These are phyloP conservation scores for Vidua chalybeata DNA, from an alignment of 2,113 vertebrate species.

Conservation along the genomic window DNA sequence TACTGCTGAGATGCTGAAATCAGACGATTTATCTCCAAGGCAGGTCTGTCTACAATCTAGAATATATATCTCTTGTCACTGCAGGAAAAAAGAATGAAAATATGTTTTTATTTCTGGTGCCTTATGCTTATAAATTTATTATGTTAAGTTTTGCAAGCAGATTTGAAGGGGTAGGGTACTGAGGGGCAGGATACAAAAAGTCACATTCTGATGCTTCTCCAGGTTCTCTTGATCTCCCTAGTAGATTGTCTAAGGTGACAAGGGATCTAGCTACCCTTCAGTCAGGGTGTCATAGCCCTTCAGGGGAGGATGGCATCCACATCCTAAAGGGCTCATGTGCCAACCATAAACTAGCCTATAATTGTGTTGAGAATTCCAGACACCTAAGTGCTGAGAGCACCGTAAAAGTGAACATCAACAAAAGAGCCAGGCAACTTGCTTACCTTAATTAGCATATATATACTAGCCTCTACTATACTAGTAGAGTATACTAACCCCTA, in stretches of 20 bases:
- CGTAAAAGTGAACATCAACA: background rate
- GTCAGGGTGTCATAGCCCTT: background rate
- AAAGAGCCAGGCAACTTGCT: background rate
- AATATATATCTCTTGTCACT: slow-evolving; percentile 72
- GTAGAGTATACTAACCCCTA: background rate
- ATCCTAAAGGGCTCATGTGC: background rate
- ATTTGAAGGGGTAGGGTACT: background rate
- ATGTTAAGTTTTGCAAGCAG: slow-evolving; percentile 20
- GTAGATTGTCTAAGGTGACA: background rate
- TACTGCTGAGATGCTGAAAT: slow-evolving; percentile 74
- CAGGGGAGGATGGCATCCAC: background rate
- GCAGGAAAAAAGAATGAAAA: slow-evolving; percentile 63
- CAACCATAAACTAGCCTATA: background rate
- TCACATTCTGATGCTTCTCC: background rate
- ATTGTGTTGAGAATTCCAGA: background rate
- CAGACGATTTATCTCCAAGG: slow-evolving; percentile 75
- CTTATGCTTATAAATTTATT: slow-evolving; percentile 69
- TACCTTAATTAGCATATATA: slow-evolving; percentile 10
- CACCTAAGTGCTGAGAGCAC: background rate
- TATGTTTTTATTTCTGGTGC: slow-evolving; percentile 71
- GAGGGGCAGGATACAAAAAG: background rate
- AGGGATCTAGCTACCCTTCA: background rate
- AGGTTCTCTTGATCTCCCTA: background rate
- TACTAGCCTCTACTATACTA: background rate
- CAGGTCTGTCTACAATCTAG: slow-evolving; percentile 68